A percentile compares a stretch with the other conserved stretches of the same genome.
phyloP scores from a whole-genome alignment of 2,113 vertebrate genomes.

The Cochlearius cochlearius region DNA sequence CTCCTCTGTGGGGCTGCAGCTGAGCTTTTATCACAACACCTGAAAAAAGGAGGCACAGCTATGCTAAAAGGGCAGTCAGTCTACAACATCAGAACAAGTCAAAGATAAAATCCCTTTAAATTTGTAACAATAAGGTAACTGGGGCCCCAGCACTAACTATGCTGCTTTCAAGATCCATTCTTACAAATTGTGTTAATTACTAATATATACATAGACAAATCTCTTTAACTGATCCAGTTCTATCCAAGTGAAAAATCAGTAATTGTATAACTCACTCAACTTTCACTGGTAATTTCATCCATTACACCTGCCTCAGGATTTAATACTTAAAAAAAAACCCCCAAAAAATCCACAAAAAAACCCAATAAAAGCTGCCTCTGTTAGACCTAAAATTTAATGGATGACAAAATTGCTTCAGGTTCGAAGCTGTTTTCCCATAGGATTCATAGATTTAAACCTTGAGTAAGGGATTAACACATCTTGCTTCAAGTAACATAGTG shows the following conservation, averaged over 20 bases:
- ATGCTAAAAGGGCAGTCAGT: background rate
- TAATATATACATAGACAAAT: background rate
- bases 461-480: background rate
- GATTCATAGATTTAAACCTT: background rate
- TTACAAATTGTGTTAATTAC: background rate
- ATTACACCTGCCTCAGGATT: background rate
- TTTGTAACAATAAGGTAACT: background rate
- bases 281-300: background rate
- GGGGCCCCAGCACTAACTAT: background rate
- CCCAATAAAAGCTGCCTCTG: background rate
- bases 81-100: background rate
- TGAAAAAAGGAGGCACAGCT: background rate
- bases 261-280: background rate
- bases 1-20: background rate
- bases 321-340: background rate
- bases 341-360: too few relatives aligned
- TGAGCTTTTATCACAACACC: background rate
- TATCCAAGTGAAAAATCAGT: background rate
- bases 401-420: background rate
- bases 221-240: background rate
- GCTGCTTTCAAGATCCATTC: background rate
- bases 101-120: background rate
- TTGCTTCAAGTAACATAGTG: background rate
- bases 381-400: background rate
- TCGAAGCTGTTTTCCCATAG: background rate